phyloP scores from a whole-genome alignment of 1,140 invertebrate genomes.

The Drosophila novamexicana region DNA sequence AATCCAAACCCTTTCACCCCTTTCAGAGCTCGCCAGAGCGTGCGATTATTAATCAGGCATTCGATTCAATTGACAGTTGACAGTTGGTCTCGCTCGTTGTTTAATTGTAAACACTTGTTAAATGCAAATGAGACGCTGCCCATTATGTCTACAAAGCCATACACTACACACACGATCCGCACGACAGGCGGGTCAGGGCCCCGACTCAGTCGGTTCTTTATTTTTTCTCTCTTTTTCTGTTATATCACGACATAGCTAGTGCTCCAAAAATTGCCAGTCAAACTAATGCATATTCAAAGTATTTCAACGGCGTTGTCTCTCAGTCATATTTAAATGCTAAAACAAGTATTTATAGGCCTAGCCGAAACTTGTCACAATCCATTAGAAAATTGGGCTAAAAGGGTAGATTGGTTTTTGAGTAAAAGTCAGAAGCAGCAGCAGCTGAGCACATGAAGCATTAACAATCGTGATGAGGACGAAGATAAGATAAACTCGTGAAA shows the following conservation, averaged over 20 bases:
- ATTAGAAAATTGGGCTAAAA: too few relatives aligned
- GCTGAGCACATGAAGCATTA: too few relatives aligned
- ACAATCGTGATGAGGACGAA: too few relatives aligned
- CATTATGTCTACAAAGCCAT: not conserved
- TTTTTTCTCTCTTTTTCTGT: constrained; percentile 19
- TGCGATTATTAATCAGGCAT: constrained; percentile 62
- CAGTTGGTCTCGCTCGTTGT: constrained; percentile 39
- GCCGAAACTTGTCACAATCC: too few relatives aligned
- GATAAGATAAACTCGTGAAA: too few relatives aligned
- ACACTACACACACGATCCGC: constrained; percentile 10
- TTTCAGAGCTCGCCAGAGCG: not conserved
- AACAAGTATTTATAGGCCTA: constrained; percentile 43
- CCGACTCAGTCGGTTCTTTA: constrained; percentile 6
- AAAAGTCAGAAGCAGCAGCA: too few relatives aligned
- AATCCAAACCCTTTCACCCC: not conserved
- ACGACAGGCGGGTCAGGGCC: constrained; percentile 39
- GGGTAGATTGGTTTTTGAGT: too few relatives aligned
- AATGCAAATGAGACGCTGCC: constrained; percentile 64
- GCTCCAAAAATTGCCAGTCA: constrained; percentile 38
- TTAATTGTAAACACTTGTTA: constrained; percentile 78
- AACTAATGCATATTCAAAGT: constrained; percentile 69
- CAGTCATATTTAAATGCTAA: constrained; percentile 18
- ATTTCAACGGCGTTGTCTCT: constrained; percentile 16
- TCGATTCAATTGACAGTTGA: constrained; percentile 37
- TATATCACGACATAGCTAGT: constrained; percentile 60